phyloP scores from a whole-genome alignment of 2,113 vertebrate genomes.

The Myanophis thanlyinensis region DNA sequence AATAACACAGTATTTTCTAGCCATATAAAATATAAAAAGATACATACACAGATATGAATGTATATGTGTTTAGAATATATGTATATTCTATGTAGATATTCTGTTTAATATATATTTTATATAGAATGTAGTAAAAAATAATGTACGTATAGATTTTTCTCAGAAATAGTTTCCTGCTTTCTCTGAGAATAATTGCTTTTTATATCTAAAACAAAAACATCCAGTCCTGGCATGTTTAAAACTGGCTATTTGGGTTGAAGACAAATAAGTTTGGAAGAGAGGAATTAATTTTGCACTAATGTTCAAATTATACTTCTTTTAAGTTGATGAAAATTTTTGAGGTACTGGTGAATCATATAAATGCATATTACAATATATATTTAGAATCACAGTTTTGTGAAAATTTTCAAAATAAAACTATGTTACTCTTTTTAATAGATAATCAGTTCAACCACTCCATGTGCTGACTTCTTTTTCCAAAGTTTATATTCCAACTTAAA shows the following conservation, averaged over 20 bases:
- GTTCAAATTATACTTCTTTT: not conserved
- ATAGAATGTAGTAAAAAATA: not conserved
- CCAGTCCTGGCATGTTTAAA: not conserved
- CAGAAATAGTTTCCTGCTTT: not conserved
- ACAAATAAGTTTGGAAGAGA: not conserved
- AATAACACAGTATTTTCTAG: not conserved
- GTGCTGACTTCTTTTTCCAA: conserved; percentile 95
- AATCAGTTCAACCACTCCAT: conserved; percentile 91
- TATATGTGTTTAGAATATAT: not conserved
- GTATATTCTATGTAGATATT: not conserved
- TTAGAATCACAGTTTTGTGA: not conserved
- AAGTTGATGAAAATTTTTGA: not conserved
- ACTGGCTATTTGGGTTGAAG: not conserved
- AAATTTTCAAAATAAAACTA: conserved; percentile 6
- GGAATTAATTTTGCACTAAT: not conserved
- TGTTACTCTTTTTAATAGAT: conserved; percentile 73
- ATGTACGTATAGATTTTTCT: not conserved
- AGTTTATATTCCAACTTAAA: conserved; percentile 71
- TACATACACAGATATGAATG: not conserved
- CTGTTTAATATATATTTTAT: not conserved
- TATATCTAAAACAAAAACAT: not conserved
- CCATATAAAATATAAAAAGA: not conserved
- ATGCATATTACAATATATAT: not conserved
- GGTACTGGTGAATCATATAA: not conserved
- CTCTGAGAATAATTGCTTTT: not conserved